Conservation (phyloP, 2,888 invertebrate genomes). For the Tupiocoris notatus region DNA sequence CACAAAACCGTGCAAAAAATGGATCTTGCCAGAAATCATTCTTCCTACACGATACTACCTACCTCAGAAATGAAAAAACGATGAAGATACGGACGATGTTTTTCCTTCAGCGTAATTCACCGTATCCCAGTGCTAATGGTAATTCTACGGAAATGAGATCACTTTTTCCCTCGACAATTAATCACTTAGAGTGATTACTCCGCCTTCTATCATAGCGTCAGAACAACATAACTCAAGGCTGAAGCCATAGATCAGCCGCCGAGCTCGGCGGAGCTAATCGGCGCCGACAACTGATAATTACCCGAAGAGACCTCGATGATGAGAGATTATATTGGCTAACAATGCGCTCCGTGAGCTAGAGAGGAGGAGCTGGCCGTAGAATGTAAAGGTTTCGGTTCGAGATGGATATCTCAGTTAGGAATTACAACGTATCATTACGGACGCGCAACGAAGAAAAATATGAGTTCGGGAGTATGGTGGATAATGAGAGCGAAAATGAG, state of each 20-base stretch:
- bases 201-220: constrained; percentile 21
- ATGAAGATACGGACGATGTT: background rate
- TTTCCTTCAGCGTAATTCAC: background rate
- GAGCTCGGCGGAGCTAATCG: constrained; percentile 11
- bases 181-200: constrained; percentile 5
- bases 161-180: constrained; percentile 22
- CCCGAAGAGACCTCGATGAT: constrained; percentile 12
- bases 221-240: constrained; percentile 4
- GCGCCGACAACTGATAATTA: constrained; percentile 31
- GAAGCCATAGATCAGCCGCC: constrained; percentile 17
- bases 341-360: constrained; percentile 1
- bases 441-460: background rate
- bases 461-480: background rate
- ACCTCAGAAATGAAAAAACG: background rate
- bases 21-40: too few species aligned
- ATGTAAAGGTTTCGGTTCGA: background rate
- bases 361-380: background rate
- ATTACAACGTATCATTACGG: constrained; percentile 29
- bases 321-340: constrained; percentile 35
- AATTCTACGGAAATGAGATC: constrained; percentile 27
- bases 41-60: too few species aligned
- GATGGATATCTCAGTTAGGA: constrained; percentile 30
- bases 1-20: too few species aligned
- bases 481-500: background rate
- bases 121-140: constrained; percentile 5